A percentile compares a stretch with the other conserved stretches of the same genome.
Evolutionary conservation across 1,140 invertebrate species (phyloP).

Genomic region (Drosophila subpulchrella): DNA sequence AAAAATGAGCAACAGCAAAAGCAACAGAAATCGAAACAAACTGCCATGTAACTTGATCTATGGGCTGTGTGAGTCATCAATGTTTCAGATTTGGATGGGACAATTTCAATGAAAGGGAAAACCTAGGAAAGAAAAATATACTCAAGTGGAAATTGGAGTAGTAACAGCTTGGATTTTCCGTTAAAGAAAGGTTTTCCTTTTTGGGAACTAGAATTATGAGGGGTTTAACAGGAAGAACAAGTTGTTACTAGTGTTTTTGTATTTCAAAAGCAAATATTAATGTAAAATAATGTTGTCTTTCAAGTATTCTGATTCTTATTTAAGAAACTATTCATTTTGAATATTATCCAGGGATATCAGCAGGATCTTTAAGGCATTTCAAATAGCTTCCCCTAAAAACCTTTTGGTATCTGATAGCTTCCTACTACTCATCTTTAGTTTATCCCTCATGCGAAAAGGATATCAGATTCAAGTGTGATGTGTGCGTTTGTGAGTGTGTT

Average conservation of each 20-base stretch:
- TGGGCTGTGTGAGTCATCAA: conserved; percentile 9
- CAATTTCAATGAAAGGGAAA: neutral
- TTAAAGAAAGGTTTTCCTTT: too few species aligned
- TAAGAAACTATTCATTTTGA: too few species aligned
- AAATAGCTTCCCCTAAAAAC: conserved; percentile 10
- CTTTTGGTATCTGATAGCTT: neutral
- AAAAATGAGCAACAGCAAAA: too few species aligned
- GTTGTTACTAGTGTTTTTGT: too few species aligned
- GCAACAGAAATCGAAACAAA: conserved; percentile 14
- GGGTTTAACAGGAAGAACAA: too few species aligned
- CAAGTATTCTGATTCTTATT: too few species aligned
- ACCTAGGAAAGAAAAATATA: neutral
- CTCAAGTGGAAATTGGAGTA: neutral
- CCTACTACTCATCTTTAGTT: conserved; percentile 14
- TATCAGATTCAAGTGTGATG: conserved; percentile 31
- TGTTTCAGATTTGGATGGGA: neutral
- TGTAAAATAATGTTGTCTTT: neutral
- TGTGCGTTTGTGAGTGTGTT: conserved; percentile 10
- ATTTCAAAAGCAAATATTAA: neutral
- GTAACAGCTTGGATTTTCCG: neutral
- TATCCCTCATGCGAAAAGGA: conserved; percentile 11
- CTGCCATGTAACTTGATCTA: conserved; percentile 13
- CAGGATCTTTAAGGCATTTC: conserved; percentile 20
- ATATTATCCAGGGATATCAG: conserved; percentile 11
- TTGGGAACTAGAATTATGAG: neutral